Evolutionary conservation across 2,888 invertebrate genomes (phyloP), one percentile per base, ranked within the genome.

Genomic region (Dryobota labecula): DNA sequence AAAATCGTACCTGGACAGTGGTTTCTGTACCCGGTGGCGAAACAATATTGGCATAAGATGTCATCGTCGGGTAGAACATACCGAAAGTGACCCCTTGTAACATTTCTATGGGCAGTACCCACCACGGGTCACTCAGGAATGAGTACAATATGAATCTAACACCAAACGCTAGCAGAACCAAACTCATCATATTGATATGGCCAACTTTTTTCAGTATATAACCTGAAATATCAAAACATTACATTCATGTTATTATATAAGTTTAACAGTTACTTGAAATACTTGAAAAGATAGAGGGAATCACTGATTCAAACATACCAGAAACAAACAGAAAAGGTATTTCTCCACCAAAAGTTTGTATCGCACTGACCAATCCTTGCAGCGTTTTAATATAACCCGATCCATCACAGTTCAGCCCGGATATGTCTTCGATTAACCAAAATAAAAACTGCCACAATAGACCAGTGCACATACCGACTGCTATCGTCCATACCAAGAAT

Each of bases 41-140:
- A 1, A 98, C 97, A 76, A 98, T 97, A 89, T 97, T 98, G 0
- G 98, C 98, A 92, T 98, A 99, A 0, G 98, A 98, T 27, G 98
- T 97, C 98, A 98, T 98, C 15, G 98, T 97, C 0, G 98, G 97
- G 91, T 98, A 99, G 87, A 98, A 98, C 90, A 99, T 96, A 30
- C 99, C 99, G 90, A 98, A 98, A 0, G 99, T 98, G 33, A 99
- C 94, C 0, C 99, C 99, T 92, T 99, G 98, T 13, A 98, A 93
- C 76, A 98, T 91, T 92, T 99, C 99, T 65, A 99, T 97, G 0
- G 98, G 97, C 73, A 99, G 94, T 60, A 98, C 97, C 96, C 97
- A 97, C 98, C 99, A 99, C 0, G 98, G 97, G 92, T 98, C 97
- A 1, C 95, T 94, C 66, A 99, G 92, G 66, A 97, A 93, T 3